Percentiles rank a stretch among this genome's conserved stretches.
phyloP scores from a whole-genome alignment of 1,140 invertebrate species.

The Drosophila willistoni region DNA sequence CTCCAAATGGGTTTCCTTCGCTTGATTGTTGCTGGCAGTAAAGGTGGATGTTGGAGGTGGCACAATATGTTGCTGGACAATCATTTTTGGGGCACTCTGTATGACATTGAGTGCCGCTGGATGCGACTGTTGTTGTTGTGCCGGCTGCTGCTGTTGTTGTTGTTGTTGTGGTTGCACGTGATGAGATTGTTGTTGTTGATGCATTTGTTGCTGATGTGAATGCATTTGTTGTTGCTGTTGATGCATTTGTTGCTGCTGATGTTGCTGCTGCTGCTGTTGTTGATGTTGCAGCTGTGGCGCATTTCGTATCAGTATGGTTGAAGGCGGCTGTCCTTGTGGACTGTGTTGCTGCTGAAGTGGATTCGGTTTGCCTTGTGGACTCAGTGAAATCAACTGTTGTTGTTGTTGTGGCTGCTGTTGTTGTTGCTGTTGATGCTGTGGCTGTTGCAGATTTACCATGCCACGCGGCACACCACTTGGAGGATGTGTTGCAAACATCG shows the following conservation, averaged over 20 bases:
- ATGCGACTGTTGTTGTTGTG: constrained; percentile 28
- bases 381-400: constrained; percentile 24
- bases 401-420: constrained; percentile 20
- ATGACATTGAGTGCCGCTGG: constrained; percentile 65
- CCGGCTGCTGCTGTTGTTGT: constrained; percentile 30
- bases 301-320: constrained; percentile 29
- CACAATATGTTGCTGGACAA: constrained; percentile 74
- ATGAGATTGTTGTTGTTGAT: constrained; percentile 26
- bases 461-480: not conserved
- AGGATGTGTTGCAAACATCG: constrained; percentile 30
- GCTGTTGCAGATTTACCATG: constrained; percentile 30
- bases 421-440: constrained; percentile 27
- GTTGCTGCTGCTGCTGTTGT: constrained; percentile 40
- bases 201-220: constrained; percentile 24
- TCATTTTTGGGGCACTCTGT: constrained; percentile 62
- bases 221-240: constrained; percentile 16
- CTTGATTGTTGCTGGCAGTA: constrained; percentile 34
- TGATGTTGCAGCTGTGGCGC: constrained; percentile 5
- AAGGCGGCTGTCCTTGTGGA: constrained; percentile 15
- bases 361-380: constrained; percentile 42
- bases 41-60: constrained; percentile 38
- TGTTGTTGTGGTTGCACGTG: constrained; percentile 14
- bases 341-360: constrained; percentile 17
- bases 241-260: constrained; percentile 8
- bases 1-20: constrained; percentile 27